Conservation (phyloP, 2,113 vertebrate genomes). For the Parus major region DNA sequence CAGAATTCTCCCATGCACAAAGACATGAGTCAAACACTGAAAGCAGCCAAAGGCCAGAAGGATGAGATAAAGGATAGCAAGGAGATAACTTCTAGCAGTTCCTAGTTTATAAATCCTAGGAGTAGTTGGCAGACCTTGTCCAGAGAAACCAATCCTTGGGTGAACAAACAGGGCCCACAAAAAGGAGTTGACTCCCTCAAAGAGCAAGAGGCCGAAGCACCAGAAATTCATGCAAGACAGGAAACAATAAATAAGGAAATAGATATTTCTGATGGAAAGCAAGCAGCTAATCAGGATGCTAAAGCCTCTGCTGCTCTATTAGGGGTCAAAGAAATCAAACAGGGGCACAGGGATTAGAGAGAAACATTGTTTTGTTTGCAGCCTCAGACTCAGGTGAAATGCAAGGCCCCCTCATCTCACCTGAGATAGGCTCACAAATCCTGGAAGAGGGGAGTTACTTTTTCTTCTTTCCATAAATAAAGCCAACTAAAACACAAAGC, state of each 20-base stretch:
- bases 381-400: background rate
- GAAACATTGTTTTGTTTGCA: background rate
- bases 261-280: background rate
- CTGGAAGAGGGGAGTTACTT: background rate
- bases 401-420: background rate
- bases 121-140: background rate
- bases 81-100: background rate
- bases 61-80: background rate
- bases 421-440: background rate
- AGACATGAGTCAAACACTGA: background rate
- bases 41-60: background rate
- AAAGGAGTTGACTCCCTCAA: background rate
- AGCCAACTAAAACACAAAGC: background rate
- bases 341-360: background rate
- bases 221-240: background rate
- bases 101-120: background rate
- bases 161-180: accelerated
- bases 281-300: background rate
- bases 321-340: background rate
- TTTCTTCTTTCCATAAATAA: background rate
- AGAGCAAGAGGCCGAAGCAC: background rate
- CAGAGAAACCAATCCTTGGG: background rate
- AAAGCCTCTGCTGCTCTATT: background rate
- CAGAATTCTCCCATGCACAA: background rate
- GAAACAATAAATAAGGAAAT: background rate